Evolutionary conservation across 2,113 vertebrate genomes (phyloP).

Genomic region (Toxostoma redivivum): DNA sequence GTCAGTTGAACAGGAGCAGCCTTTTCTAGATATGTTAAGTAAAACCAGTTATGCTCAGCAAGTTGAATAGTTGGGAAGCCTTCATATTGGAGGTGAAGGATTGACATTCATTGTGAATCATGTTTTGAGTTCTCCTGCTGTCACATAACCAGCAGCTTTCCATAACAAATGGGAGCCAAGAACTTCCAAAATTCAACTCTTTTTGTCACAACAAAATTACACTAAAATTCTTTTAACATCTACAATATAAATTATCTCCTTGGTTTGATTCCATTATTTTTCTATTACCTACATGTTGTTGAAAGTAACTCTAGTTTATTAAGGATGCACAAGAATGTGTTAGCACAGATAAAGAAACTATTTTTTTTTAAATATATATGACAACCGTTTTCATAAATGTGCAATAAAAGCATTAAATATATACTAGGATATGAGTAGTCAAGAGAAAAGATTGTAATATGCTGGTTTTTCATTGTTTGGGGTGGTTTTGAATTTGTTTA

Average conservation of each 20-base stretch:
- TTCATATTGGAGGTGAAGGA: conserved; percentile 45
- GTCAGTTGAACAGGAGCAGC: conserved; percentile 68
- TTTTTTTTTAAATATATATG: conserved; percentile 57
- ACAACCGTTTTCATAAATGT: conserved; percentile 68
- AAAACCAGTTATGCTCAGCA: conserved; percentile 69
- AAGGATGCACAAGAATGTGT: conserved; percentile 62
- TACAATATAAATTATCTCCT: background rate
- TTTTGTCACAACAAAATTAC: background rate
- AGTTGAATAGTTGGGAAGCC: conserved; percentile 29
- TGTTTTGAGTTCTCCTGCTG: conserved; percentile 35
- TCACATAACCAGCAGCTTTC: conserved; percentile 17
- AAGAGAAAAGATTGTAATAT: conserved; percentile 52
- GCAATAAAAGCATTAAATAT: conserved; percentile 66
- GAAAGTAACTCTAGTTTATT: conserved; percentile 43
- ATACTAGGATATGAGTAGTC: conserved; percentile 41
- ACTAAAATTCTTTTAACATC: background rate
- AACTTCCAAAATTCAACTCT: background rate
- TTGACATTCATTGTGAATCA: conserved; percentile 69
- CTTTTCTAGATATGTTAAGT: background rate
- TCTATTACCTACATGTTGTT: conserved; percentile 26
- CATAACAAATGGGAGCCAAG: background rate
- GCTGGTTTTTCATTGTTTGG: conserved; percentile 54
- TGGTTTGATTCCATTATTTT: conserved; percentile 17
- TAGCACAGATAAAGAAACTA: conserved; percentile 61
- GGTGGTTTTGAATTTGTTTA: conserved; percentile 34